Evolutionary conservation across 1,140 invertebrate genomes (phyloP).

Genomic region (Eumaeus atala): DNA sequence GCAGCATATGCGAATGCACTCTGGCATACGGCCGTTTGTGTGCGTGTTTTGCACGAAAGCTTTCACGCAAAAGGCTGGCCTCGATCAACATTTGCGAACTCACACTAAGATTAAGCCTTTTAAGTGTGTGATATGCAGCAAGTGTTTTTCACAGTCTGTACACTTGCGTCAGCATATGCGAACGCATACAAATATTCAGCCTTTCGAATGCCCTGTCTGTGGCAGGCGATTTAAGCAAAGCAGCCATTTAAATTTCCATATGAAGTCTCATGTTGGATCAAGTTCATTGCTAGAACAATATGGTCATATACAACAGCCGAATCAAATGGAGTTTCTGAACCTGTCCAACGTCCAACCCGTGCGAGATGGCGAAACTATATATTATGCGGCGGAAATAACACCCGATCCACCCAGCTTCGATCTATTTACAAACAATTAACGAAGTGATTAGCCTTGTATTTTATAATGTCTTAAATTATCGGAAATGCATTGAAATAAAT

Average conservation of each 20-base stretch:
- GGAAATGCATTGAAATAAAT: too few relatives aligned
- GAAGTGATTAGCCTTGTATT: too few relatives aligned
- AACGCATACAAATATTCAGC: conserved; percentile 80
- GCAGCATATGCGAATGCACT: conserved; percentile 77
- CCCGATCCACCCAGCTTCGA: neutral
- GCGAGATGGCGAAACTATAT: conserved; percentile 52
- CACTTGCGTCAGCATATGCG: conserved; percentile 70
- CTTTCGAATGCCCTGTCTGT: conserved; percentile 82
- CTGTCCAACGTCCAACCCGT: conserved; percentile 50
- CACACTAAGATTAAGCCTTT: conserved; percentile 81
- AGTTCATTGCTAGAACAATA: conserved; percentile 27
- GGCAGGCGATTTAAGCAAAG: conserved; percentile 67
- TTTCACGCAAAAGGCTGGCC: conserved; percentile 84
- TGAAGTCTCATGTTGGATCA: conserved; percentile 52
- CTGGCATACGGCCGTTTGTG: conserved; percentile 88
- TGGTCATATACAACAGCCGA: neutral
- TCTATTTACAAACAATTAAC: neutral
- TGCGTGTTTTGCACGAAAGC: conserved; percentile 89
- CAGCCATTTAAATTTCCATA: conserved; percentile 69
- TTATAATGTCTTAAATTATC: too few relatives aligned
- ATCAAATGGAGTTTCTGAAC: conserved; percentile 43
- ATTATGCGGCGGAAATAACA: conserved; percentile 49
- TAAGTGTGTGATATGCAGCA: conserved; percentile 81
- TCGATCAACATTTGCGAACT: conserved; percentile 78
- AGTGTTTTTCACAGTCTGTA: conserved; percentile 76